Base-by-base conservation (phyloP, 2,797 vertebrate genomes). In the Lerista edwardsae region DNA sequence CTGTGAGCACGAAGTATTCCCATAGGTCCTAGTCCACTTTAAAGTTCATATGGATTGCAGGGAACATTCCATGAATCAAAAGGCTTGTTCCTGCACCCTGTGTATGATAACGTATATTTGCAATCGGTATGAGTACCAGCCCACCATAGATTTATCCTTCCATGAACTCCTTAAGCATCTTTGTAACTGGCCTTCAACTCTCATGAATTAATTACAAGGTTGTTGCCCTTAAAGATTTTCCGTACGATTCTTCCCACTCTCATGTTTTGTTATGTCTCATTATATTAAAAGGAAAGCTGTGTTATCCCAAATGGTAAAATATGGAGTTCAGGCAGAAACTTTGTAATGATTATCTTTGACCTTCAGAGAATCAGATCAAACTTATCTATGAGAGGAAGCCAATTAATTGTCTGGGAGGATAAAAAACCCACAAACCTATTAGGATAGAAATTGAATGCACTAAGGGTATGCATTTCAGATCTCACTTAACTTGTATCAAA, bases 341-440 rank as follows among this genome's bases (percentile, higher is more conserved):
- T 87, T 7, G 23, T 67, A 84, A 87, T 78, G 78, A 44, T 34
- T 90, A 0, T 55, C 57, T 85, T 71, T 89, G 87, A 91, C 87
- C 80, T 90, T 91, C 82, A 90, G 4, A 82, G 64, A 87, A 78
- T 76, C 84, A 91, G 77, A 67, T 90, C 86, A 93, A 88, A 80
- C 15, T 55, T 75, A 77, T 61, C 64, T 67, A 27, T 47, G 68
- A 85, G 91, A 87, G 51, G 62, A 81, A 88, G 9, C 57, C 87
- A 78, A 74, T 73, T 83, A 68, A 34, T 79, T 29, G 39, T 79
- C 57, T 80, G 47, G 51, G 57, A 85, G 36, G 79, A 69, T 69
- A 21, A 74, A 89, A 79, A 87, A 25, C 36, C 65, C 41, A 15
- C 23, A 83, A 11, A 17, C 67, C 72, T 84, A 75, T 82, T 75